These are phyloP conservation scores for Hypercompe scribonia DNA, from an alignment of 2,888 invertebrate genomes.

Conservation along the genomic window DNA sequence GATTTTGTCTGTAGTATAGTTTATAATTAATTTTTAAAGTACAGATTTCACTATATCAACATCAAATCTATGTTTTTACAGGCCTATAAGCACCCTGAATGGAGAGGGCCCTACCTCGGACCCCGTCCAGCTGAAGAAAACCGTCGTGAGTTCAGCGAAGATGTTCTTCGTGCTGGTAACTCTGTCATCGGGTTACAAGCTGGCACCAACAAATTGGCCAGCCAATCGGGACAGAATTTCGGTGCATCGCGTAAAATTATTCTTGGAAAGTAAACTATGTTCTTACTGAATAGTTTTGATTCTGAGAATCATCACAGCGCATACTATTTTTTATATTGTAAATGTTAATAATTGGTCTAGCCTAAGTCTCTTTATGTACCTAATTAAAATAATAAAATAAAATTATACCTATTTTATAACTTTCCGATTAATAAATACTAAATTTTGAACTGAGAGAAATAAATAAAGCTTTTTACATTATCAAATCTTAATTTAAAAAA, in stretches of 20 bases:
- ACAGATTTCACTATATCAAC: neutral
- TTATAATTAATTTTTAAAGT: neutral
- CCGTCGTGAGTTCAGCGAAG: slow-evolving; percentile 92
- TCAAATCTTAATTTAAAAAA: too few species aligned
- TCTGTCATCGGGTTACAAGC: slow-evolving; percentile 95
- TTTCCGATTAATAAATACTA: neutral
- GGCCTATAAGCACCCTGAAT: slow-evolving; percentile 94
- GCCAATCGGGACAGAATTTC: slow-evolving; percentile 94
- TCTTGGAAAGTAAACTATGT: slow-evolving; percentile 88
- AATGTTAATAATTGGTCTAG: slow-evolving; percentile 11
- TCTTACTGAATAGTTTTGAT: slow-evolving; percentile 13
- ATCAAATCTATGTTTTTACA: slow-evolving; percentile 59
- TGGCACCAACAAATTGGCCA: slow-evolving; percentile 94
- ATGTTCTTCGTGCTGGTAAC: slow-evolving; percentile 93
- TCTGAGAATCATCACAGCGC: neutral
- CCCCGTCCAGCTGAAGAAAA: slow-evolving; percentile 95
- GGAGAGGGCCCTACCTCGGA: slow-evolving; percentile 93
- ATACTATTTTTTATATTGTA: neutral
- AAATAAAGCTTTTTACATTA: too few species aligned
- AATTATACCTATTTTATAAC: neutral
- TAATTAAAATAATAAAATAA: neutral
- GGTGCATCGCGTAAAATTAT: slow-evolving; percentile 94
- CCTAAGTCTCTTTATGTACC: slow-evolving; percentile 8
- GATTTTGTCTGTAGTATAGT: too few species aligned
- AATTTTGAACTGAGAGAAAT: neutral